phyloP scores from a whole-genome alignment of 2,888 invertebrate species.

The Lottia scabra region DNA sequence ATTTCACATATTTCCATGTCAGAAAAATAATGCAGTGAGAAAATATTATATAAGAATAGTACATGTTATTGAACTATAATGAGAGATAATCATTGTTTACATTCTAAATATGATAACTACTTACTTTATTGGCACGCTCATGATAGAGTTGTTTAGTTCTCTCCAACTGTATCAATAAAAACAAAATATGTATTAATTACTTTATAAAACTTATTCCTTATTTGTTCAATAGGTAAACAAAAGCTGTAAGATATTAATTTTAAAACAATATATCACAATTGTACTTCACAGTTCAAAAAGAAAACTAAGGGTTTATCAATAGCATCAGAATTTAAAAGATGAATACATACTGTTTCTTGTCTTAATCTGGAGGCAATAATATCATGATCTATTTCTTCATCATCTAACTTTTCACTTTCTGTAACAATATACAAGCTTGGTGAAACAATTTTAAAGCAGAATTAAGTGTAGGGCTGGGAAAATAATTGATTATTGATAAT shows the following conservation, averaged over 20 bases:
- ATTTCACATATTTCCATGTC: no score
- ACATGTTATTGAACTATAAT: background rate
- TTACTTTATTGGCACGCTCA: constrained; percentile 77
- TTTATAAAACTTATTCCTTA: constrained; percentile 10
- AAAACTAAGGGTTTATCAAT: background rate
- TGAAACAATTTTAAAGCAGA: no score
- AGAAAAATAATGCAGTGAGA: background rate
- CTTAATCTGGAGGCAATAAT: constrained; percentile 81
- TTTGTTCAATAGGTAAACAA: no score
- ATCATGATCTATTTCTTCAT: constrained; percentile 75
- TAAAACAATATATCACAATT: no score
- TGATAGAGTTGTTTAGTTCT: constrained; percentile 84
- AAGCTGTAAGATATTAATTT: no score
- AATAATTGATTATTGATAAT: no score
- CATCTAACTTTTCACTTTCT: constrained; percentile 62
- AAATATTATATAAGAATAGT: background rate
- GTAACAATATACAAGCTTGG: constrained; percentile 9
- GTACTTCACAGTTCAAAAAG: background rate
- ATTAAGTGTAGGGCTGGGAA: no score
- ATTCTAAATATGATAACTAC: constrained; percentile 24
- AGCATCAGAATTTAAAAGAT: background rate
- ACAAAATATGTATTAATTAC: background rate
- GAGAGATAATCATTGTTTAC: background rate
- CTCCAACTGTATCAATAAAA: constrained; percentile 73
- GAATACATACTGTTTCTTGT: constrained; percentile 77